Conservation (phyloP, 1,140 invertebrate species). For the Mya arenaria region DNA sequence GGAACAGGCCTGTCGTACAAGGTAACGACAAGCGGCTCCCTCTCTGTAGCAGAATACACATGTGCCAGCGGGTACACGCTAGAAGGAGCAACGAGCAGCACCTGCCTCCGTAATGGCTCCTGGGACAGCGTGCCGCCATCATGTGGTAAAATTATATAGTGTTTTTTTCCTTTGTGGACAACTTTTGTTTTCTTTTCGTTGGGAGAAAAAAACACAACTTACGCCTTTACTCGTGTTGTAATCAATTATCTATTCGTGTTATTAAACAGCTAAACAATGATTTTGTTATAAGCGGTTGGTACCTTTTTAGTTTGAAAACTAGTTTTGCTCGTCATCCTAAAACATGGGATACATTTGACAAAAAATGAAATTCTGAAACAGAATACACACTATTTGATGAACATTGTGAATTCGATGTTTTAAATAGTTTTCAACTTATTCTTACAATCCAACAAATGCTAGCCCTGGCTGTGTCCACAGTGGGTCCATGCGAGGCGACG, state of each 20-base stretch:
- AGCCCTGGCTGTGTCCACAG: background rate
- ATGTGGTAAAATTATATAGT: constrained; percentile 14
- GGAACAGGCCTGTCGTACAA: constrained; percentile 13
- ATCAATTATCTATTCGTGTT: background rate
- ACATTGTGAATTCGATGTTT: background rate
- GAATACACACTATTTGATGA: background rate
- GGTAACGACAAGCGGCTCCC: background rate
- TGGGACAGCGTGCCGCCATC: constrained; percentile 25
- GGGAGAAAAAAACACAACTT: too few species aligned
- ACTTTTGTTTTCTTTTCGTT: background rate
- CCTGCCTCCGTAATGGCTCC: constrained; percentile 15
- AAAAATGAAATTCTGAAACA: background rate
- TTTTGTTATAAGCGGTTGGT: background rate
- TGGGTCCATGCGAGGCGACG: background rate
- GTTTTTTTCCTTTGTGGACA: background rate
- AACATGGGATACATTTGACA: background rate
- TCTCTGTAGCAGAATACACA: background rate
- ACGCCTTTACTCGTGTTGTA: too few species aligned
- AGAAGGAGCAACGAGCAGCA: constrained; percentile 4
- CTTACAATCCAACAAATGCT: background rate
- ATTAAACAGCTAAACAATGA: background rate
- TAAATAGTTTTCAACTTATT: background rate
- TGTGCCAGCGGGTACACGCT: constrained; percentile 9
- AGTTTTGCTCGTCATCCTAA: background rate
- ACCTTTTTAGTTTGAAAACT: background rate